These are phyloP conservation scores for Gymnocypris eckloni DNA, from an alignment of 2,797 vertebrate genomes.

Conservation along the genomic window DNA sequence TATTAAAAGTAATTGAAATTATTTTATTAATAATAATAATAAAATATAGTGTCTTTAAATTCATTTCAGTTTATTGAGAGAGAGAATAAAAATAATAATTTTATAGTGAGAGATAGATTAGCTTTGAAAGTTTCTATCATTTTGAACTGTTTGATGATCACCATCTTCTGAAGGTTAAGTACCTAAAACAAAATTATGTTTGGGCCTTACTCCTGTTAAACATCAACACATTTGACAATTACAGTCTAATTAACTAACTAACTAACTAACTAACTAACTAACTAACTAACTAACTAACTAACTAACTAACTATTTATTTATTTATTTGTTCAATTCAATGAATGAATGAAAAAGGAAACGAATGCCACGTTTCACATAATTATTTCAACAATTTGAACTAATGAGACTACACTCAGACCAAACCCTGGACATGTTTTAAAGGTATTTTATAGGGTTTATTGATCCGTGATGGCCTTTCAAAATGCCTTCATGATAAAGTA, in stretches of 20 bases:
- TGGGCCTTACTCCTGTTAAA: background rate
- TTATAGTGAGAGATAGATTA: background rate
- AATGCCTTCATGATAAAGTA: constrained; percentile 2
- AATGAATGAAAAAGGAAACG: background rate
- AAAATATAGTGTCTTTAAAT: no score
- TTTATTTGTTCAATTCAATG: background rate
- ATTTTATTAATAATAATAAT: no score
- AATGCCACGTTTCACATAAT: background rate
- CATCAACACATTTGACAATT: background rate
- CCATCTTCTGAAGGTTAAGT: constrained; percentile 7
- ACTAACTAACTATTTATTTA: no score
- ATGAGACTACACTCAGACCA: background rate
- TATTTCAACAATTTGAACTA: background rate
- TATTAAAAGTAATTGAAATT: no score
- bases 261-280: no score
- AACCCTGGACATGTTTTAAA: background rate
- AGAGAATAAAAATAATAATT: background rate
- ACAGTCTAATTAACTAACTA: background rate
- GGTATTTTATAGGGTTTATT: constrained; percentile 15
- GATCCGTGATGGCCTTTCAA: constrained; percentile 27
- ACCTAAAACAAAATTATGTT: background rate
- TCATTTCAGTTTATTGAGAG: no score
- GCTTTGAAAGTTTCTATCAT: background rate
- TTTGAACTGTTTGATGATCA: background rate
- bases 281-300: no score